Evolutionary conservation across 64 coral and sea anemone species (phyloP).

Genomic region (Stichodactyla mertensii): DNA sequence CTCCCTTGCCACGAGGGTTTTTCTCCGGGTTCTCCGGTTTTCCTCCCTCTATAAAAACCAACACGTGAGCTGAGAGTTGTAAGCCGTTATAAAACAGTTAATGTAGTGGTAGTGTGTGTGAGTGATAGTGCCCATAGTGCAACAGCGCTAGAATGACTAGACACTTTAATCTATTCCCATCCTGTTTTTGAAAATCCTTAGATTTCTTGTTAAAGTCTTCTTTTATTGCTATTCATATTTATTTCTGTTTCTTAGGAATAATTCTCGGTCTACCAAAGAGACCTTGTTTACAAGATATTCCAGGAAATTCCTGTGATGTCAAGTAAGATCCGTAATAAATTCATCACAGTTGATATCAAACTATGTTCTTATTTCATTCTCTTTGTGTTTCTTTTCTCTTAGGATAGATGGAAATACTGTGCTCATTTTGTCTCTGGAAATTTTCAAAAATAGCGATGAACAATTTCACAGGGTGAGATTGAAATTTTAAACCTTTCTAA

Average conservation of each 20-base stretch:
- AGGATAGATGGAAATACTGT: constrained; percentile 9
- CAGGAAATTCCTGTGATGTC: constrained; percentile 20
- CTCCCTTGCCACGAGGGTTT: too few species aligned
- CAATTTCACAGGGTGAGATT: constrained; percentile 22
- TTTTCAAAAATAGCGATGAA: constrained; percentile 22
- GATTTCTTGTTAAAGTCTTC: too few species aligned
- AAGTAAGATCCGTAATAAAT: neutral
- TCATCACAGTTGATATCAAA: too few species aligned
- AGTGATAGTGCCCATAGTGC: too few species aligned
- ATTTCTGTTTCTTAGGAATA: constrained; percentile 13
- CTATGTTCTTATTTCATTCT: neutral
- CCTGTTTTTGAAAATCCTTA: too few species aligned
- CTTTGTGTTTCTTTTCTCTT: neutral
- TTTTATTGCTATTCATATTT: neutral
- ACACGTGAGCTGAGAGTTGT: too few species aligned
- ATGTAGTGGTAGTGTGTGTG: too few species aligned
- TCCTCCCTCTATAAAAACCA: too few species aligned
- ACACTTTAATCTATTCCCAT: too few species aligned
- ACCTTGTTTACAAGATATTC: constrained; percentile 17
- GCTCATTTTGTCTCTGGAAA: constrained; percentile 7
- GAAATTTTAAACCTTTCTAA: neutral
- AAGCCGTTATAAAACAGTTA: too few species aligned
- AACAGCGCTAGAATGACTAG: too few species aligned
- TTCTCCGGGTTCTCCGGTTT: too few species aligned
- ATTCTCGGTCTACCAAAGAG: constrained; percentile 21